phyloP scores from a whole-genome alignment of 2,113 vertebrate genomes.

The Vicugna pacos region DNA sequence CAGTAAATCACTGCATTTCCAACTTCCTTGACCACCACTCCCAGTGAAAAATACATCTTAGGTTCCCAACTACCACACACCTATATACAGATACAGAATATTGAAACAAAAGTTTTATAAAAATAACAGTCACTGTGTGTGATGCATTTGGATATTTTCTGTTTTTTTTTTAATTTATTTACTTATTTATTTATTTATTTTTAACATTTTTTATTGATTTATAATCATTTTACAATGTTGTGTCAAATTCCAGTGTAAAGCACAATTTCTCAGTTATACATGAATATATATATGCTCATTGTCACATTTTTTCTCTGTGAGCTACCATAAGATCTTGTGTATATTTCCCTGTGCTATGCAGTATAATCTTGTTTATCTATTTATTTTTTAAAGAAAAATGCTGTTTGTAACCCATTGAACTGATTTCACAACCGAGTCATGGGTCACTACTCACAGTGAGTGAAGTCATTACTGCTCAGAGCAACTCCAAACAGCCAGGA shows the following conservation, averaged over 20 bases:
- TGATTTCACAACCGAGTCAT: conserved; percentile 1
- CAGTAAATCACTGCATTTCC: not conserved
- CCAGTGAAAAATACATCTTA: not conserved
- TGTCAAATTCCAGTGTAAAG: too few relatives aligned
- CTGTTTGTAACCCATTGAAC: not conserved
- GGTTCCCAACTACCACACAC: not conserved
- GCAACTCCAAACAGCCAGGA: not conserved
- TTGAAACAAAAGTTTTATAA: not conserved
- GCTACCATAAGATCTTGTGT: too few relatives aligned
- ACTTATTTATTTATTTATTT: too few relatives aligned
- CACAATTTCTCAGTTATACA: too few relatives aligned
- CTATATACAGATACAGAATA: not conserved
- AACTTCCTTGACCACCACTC: not conserved
- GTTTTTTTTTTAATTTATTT: not conserved
- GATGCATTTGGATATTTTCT: not conserved
- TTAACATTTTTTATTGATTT: too few relatives aligned
- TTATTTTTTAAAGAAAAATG: conserved; percentile 44
- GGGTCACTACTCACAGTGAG: not conserved
- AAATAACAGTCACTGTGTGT: not conserved
- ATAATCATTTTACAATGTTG: too few relatives aligned
- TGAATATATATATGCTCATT: too few relatives aligned
- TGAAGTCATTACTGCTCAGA: not conserved
- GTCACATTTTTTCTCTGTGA: too few relatives aligned
- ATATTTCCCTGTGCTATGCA: too few relatives aligned
- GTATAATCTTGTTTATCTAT: too few relatives aligned